phyloP scores from a whole-genome alignment of 2,797 vertebrate genomes.

The Capromys pilorides region DNA sequence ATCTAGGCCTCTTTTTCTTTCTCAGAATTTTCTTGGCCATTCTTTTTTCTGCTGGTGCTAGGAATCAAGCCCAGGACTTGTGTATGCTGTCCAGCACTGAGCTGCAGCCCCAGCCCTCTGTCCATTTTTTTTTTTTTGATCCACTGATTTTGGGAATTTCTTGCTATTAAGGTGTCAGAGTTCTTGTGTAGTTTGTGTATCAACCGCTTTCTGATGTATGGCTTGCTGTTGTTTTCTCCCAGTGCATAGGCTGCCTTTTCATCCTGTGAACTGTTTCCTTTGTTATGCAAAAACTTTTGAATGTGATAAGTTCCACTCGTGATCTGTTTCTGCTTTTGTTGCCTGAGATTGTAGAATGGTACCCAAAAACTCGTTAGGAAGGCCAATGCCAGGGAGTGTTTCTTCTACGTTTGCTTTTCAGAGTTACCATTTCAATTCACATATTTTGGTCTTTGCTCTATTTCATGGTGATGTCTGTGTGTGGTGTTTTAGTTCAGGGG shows the following conservation, averaged over 20 bases:
- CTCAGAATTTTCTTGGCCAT: background rate
- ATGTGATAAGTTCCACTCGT: background rate
- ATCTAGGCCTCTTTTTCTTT: background rate
- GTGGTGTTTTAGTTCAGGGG: background rate
- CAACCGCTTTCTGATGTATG: background rate
- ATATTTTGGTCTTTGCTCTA: background rate
- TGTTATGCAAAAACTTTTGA: background rate
- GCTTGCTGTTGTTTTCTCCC: background rate
- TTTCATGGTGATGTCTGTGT: background rate
- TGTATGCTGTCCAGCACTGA: too few species aligned
- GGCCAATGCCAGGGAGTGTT: background rate
- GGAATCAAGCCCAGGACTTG: background rate
- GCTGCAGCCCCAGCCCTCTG: background rate
- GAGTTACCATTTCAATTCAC: background rate
- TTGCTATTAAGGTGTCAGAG: background rate
- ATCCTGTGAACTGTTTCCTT: background rate
- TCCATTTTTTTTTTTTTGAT: background rate
- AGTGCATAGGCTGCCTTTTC: background rate
- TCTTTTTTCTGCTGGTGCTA: background rate
- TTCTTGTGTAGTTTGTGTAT: background rate
- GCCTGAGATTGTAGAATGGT: background rate
- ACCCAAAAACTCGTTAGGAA: background rate
- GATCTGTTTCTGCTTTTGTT: background rate
- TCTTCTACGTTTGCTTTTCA: background rate
- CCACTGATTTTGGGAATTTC: background rate